Percentiles rank a stretch among this genome's conserved stretches.
Evolutionary conservation across 2,888 invertebrate species (phyloP).

Genomic region (Nomada lathburiana): DNA sequence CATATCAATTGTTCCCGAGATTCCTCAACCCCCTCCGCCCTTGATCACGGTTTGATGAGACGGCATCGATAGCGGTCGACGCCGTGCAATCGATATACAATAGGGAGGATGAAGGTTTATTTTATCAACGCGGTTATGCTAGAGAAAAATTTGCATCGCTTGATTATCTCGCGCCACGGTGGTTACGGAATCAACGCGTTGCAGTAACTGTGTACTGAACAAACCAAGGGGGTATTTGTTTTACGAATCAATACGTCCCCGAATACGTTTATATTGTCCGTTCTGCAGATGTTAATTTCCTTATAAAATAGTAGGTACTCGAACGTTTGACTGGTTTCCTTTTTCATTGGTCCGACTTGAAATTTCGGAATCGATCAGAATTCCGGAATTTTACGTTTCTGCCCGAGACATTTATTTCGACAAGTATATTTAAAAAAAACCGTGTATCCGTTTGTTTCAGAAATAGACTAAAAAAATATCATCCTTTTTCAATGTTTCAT

Average conservation of each 20-base stretch:
- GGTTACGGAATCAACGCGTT: background rate
- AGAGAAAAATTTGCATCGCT: slow-evolving; percentile 28
- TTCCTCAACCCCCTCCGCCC: slow-evolving; percentile 11
- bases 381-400: background rate
- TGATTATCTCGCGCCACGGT: slow-evolving; percentile 27
- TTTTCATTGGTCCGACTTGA: too few relatives aligned
- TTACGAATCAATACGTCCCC: too few relatives aligned
- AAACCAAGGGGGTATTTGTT: too few relatives aligned
- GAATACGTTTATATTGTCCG: too few relatives aligned
- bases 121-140: background rate
- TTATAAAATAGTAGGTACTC: too few relatives aligned
- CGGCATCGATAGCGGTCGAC: background rate
- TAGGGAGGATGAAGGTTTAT: slow-evolving; percentile 16
- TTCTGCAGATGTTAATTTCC: too few relatives aligned
- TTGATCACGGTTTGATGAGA: slow-evolving; percentile 4
- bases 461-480: too few relatives aligned
- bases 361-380: background rate
- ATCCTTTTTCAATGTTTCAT: too few relatives aligned
- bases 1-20: slow-evolving; percentile 52
- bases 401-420: background rate
- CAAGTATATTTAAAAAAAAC: background rate
- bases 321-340: too few relatives aligned
- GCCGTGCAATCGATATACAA: slow-evolving; percentile 20
- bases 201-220: background rate
- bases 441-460: background rate